These are phyloP conservation scores for Cerastoderma edule DNA, from an alignment of 2,888 invertebrate genomes.

Conservation along the genomic window DNA sequence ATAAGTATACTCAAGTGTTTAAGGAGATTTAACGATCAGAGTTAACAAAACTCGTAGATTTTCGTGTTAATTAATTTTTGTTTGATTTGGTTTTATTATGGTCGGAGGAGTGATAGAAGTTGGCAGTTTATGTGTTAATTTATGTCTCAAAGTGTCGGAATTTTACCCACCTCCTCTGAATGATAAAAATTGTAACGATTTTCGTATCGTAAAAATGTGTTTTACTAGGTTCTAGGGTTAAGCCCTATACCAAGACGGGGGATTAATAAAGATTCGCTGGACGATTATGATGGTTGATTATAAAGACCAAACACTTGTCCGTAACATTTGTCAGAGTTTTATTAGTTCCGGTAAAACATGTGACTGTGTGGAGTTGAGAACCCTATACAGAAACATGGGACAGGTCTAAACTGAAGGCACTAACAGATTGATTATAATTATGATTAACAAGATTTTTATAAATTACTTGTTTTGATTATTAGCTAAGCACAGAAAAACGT, in stretches of 20 bases:
- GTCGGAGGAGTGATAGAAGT: constrained; percentile 17
- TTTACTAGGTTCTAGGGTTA: constrained; percentile 46
- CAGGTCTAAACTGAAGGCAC: too few species aligned
- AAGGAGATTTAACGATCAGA: constrained; percentile 14
- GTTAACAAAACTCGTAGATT: constrained; percentile 44
- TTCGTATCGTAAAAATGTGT: constrained; percentile 29
- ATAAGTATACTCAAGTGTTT: constrained; percentile 37
- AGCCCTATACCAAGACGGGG: constrained; percentile 43
- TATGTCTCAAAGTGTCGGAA: constrained; percentile 46
- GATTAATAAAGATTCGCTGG: constrained; percentile 46
- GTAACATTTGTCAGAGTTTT: constrained; percentile 16
- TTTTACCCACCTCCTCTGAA: constrained; percentile 19
- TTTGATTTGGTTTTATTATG: constrained; percentile 58
- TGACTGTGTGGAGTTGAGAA: too few species aligned
- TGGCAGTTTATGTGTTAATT: constrained; percentile 39
- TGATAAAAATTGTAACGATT: constrained; percentile 52
- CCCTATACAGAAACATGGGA: too few species aligned
- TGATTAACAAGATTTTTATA: too few species aligned
- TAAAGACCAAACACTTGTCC: constrained; percentile 52
- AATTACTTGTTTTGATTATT: too few species aligned
- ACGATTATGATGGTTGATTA: constrained; percentile 38
- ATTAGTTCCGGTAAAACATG: too few species aligned
- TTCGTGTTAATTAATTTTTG: constrained; percentile 56
- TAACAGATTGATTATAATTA: too few species aligned
- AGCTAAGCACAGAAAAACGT: too few species aligned